These are phyloP conservation scores for Spilarctia lutea DNA, from an alignment of 2,888 invertebrate species.

Conservation along the genomic window DNA sequence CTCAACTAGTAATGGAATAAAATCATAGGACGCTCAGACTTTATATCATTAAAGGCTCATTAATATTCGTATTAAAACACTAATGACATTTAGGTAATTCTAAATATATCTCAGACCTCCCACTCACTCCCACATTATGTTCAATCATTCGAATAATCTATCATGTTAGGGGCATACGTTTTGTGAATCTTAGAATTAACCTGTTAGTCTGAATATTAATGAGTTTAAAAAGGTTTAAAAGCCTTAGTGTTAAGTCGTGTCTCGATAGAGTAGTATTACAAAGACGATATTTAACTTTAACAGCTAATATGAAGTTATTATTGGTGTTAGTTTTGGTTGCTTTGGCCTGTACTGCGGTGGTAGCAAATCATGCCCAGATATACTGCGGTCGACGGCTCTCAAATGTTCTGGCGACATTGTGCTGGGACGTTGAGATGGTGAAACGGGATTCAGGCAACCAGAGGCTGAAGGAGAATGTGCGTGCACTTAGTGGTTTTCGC, in stretches of 20 bases:
- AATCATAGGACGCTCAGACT: background rate
- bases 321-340: background rate
- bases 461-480: background rate
- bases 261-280: background rate
- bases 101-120: background rate
- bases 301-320: background rate
- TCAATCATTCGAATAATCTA: slow-evolving; percentile 10
- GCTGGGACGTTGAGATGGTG: background rate
- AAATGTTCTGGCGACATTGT: background rate
- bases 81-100: background rate
- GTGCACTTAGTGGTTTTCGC: background rate
- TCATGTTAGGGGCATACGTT: background rate
- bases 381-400: slow-evolving; percentile 16
- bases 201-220: slow-evolving; percentile 10
- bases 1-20: background rate
- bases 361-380: background rate
- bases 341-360: background rate
- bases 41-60: background rate
- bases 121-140: background rate
- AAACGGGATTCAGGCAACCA: background rate
- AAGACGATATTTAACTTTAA: background rate
- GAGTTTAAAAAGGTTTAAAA: slow-evolving; percentile 7
- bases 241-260: background rate
- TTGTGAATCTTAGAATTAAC: background rate
- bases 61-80: background rate